Base-by-base conservation (phyloP, 53 echinoderm and acorn worm species). In the Luidia sarsii region DNA sequence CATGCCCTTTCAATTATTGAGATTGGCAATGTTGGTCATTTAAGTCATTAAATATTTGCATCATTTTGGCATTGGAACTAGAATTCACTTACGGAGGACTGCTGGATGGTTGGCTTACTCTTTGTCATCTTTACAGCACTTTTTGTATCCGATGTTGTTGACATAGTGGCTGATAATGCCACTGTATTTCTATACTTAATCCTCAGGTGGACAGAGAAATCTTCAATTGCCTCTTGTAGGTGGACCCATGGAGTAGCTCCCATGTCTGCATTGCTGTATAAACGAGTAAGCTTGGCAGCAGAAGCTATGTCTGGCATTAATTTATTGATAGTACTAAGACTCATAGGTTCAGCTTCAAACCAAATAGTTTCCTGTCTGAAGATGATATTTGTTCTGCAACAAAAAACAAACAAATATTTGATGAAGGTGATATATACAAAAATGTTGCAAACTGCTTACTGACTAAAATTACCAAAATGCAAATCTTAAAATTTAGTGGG, bases 201-300 rank as follows among this genome's bases (percentile, higher is more conserved):
- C 41, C 77, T 41, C 0, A 77, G 59, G 1, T 27, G 36, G 19
- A 60, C 61, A 5, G 77, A 41, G 61, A 77, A 77, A 18, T 77
- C 77, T 43, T 77, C 60, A 77, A 77, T 60, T 15, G 77, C 77
- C 18, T 77, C 77, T 45, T 46, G 77, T 22, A 77, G 33, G 0
- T 30, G 29, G 31, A 31, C 61, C 62, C 62, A 77, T 18, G 48
- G 3, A 8, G 77, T 77, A 13, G 77, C 77, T 28, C 77, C 29
- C 32, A 77, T 77, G 23, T 77, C 77, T 29, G 46, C 61, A 61
- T 77, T 77, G n/a, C 13, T 77, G 61, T 77, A 77, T n/a, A 32
- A 2, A 39, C 23, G 39, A 61, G 30, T 77, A 8, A 77, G 27
- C 33, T 59, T 77, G 24, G 77, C 77, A 3, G 77, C 77, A 31